phyloP scores from a whole-genome alignment of 2,888 invertebrate genomes.

The Holacanthella duospinosa region DNA sequence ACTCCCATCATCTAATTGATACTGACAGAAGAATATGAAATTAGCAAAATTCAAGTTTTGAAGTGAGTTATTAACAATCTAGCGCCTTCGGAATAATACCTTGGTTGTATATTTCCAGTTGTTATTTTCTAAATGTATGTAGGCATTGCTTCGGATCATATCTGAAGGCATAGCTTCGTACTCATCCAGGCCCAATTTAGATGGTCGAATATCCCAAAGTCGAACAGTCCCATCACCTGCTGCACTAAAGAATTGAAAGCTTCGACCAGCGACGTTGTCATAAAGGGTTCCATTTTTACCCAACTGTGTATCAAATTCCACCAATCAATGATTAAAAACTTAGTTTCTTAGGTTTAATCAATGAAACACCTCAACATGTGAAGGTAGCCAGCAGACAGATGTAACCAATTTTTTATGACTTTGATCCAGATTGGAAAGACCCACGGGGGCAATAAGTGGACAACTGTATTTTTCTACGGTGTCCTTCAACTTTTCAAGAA shows the following conservation, averaged over 20 bases:
- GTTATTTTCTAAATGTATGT: constrained; percentile 35
- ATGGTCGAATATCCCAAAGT: constrained; percentile 32
- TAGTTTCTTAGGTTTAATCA: not conserved
- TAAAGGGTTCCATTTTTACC: constrained; percentile 33
- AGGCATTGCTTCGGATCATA: constrained; percentile 27
- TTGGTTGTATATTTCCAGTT: constrained; percentile 30
- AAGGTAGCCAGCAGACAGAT: constrained; percentile 29
- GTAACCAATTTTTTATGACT: constrained; percentile 33
- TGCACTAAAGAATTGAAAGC: constrained; percentile 32
- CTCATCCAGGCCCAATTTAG: constrained; percentile 24
- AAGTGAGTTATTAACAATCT: no score
- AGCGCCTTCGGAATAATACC: not conserved
- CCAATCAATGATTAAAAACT: not conserved
- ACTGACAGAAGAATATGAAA: constrained; percentile 5
- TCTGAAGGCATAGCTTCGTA: constrained; percentile 15
- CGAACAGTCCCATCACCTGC: constrained; percentile 30
- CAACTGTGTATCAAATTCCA: constrained; percentile 1
- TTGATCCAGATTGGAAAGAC: constrained; percentile 30
- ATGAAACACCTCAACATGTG: constrained; percentile 25
- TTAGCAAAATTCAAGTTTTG: not conserved
- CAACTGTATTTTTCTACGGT: constrained; percentile 30
- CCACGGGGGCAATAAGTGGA: constrained; percentile 28
- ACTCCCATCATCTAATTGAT: constrained; percentile 17
- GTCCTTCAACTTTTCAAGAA: constrained; percentile 35
- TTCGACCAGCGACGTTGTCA: constrained; percentile 24